phyloP scores from a whole-genome alignment of 2,113 vertebrate species.

The Cyprinus carpio region DNA sequence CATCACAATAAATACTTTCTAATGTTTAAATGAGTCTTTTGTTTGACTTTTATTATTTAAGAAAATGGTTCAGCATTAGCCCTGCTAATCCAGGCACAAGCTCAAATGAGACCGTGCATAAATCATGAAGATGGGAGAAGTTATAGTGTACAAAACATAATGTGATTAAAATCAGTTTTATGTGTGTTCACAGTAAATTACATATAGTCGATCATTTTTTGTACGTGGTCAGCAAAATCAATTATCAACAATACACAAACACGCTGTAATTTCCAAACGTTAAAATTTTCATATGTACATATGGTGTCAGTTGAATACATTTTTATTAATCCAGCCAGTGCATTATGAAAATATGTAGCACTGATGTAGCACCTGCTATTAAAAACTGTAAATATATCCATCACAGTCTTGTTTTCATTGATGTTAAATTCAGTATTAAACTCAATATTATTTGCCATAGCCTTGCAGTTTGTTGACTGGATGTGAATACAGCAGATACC shows the following conservation, averaged over 20 bases:
- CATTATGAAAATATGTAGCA: neutral
- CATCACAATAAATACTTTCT: neutral
- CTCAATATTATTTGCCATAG: neutral
- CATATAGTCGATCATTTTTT: neutral
- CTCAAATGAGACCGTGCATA: slow-evolving; percentile 1
- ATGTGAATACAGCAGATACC: neutral
- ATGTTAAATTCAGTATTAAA: neutral
- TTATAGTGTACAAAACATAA: slow-evolving; percentile 8
- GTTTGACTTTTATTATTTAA: neutral
- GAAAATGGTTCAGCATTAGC: neutral
- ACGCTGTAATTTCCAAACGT: neutral
- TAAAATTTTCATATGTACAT: neutral
- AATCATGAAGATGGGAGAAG: slow-evolving; percentile 16
- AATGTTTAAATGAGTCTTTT: neutral
- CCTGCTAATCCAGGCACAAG: neutral
- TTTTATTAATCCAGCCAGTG: neutral
- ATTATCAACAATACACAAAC: neutral
- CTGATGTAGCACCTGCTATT: neutral
- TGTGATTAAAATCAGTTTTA: slow-evolving; percentile 29
- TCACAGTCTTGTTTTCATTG: neutral
- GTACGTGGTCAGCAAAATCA: neutral
- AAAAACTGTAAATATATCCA: neutral
- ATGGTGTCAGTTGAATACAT: neutral
- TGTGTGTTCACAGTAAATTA: slow-evolving; percentile 38
- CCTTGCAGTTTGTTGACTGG: neutral